These are phyloP conservation scores for Donacobius atricapilla DNA, from an alignment of 2,113 vertebrate species.

Conservation along the genomic window DNA sequence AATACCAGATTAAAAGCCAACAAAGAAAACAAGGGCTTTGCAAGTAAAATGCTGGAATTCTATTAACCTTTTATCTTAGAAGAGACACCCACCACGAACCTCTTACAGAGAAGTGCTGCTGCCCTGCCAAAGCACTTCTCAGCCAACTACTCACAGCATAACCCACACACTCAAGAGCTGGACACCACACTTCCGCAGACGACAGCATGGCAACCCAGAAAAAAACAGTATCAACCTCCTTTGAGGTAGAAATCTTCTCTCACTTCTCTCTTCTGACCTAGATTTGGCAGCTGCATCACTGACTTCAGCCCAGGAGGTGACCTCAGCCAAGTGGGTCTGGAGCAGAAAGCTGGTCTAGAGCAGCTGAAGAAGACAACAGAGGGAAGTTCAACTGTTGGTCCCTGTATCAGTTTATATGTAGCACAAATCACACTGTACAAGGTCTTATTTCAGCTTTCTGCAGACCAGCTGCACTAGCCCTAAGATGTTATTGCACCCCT, in stretches of 20 bases:
- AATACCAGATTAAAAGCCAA: not conserved
- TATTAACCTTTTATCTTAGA: not conserved
- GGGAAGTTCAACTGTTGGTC: not conserved
- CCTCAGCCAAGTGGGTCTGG: not conserved
- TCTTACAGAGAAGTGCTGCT: not conserved
- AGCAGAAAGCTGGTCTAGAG: not conserved
- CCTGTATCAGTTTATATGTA: not conserved
- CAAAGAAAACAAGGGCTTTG: not conserved
- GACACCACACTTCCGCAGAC: not conserved
- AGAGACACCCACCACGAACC: not conserved
- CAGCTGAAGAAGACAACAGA: not conserved
- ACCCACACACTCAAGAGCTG: not conserved
- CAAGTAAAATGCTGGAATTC: not conserved
- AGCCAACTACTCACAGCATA: not conserved
- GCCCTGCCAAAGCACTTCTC: not conserved
- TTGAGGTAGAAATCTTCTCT: not conserved
- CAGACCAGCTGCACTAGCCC: not conserved
- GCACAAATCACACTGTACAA: not conserved
- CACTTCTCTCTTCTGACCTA: not conserved
- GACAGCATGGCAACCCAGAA: not conserved
- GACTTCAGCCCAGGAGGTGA: not conserved
- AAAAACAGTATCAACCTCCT: not conserved
- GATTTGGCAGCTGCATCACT: not conserved
- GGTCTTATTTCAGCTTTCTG: not conserved
- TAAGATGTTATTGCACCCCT: not conserved